Conservation (phyloP, 2,797 vertebrate species). For the Gadopsis marmoratus region DNA sequence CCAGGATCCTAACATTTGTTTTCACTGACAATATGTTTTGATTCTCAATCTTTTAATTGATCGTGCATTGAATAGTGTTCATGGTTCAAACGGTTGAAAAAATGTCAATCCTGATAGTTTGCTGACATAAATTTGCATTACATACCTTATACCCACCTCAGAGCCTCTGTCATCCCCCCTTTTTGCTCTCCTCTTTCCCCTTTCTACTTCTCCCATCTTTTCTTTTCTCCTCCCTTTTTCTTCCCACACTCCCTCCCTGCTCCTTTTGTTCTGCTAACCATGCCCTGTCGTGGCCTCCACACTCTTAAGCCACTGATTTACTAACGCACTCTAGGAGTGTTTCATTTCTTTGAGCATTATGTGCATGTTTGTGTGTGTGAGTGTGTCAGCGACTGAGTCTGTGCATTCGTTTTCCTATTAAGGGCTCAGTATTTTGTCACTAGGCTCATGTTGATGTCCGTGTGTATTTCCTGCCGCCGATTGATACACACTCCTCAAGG, state of each 20-base stretch:
- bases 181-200: not conserved
- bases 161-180: not conserved
- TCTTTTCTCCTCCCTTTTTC: not conserved
- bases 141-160: not conserved
- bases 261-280: conserved; percentile 9
- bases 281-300: conserved; percentile 21
- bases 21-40: not conserved
- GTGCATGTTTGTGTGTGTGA: conserved; percentile 6
- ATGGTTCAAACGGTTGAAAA: not conserved
- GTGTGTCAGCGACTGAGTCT: conserved; percentile 8
- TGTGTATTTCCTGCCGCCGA: not conserved
- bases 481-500: conserved; percentile 34
- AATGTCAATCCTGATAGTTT: not conserved
- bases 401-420: not conserved
- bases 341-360: conserved; percentile 25
- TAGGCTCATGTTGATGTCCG: conserved; percentile 6
- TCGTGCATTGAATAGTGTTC: not conserved
- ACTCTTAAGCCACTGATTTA: conserved; percentile 28
- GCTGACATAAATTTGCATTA: conserved; percentile 3
- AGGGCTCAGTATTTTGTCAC: conserved; percentile 19
- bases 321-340: conserved; percentile 19
- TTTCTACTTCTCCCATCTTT: not conserved
- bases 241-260: conserved; percentile 24
- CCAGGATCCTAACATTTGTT: not conserved
- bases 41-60: not conserved